phyloP scores from a whole-genome alignment of 2,888 invertebrate species.

The Euphydryas editha region DNA sequence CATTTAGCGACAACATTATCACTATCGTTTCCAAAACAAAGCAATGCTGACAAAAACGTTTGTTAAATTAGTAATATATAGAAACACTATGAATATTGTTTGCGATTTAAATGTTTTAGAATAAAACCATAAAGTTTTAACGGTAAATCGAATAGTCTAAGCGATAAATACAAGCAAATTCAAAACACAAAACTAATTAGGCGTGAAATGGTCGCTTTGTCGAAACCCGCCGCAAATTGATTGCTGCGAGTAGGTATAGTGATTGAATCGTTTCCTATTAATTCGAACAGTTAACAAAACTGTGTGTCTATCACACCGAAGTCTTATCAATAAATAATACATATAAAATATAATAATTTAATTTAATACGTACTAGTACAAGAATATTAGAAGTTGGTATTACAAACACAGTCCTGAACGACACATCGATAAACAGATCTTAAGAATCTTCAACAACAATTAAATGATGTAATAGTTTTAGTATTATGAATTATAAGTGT shows the following conservation, averaged over 20 bases:
- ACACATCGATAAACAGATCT: too few species aligned
- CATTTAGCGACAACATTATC: too few species aligned
- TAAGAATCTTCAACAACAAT: too few species aligned
- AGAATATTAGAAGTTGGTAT: too few species aligned
- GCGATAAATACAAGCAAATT: conserved; percentile 23
- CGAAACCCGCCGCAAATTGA: conserved; percentile 49
- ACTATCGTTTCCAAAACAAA: too few species aligned
- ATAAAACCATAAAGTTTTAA: not conserved
- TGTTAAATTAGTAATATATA: too few species aligned
- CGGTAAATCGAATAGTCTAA: conserved; percentile 12
- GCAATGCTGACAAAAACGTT: too few species aligned
- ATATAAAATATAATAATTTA: not conserved
- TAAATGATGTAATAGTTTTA: too few species aligned
- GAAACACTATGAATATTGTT: not conserved
- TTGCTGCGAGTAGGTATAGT: conserved; percentile 45
- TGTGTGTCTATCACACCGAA: conserved; percentile 36
- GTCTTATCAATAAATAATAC: not conserved
- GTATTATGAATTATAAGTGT: too few species aligned
- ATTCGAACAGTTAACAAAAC: conserved; percentile 46
- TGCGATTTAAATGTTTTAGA: not conserved
- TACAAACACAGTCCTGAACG: too few species aligned
- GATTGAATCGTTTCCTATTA: conserved; percentile 50
- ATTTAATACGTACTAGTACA: too few species aligned
- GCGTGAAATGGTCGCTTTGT: conserved; percentile 48
- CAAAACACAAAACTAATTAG: conserved; percentile 50